A percentile compares a stretch with the other conserved stretches of the same genome.
phyloP scores from a whole-genome alignment of 2,888 invertebrate genomes.

The Mythimna pallens region DNA sequence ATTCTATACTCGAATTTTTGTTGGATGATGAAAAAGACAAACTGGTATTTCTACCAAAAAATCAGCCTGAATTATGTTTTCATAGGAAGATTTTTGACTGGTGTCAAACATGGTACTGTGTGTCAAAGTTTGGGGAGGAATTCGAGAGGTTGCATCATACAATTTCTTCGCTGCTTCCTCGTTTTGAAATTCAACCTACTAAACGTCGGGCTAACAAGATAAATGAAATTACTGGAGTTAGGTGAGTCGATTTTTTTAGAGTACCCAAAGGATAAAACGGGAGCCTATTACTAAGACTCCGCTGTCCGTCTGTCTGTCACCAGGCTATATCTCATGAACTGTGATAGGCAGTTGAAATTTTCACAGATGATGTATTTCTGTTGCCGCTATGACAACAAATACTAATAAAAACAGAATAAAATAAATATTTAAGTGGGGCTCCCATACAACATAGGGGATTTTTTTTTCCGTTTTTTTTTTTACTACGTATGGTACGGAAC shows the following conservation, averaged over 20 bases:
- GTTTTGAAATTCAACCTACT: not conserved
- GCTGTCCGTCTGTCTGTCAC: no score
- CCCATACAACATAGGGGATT: no score
- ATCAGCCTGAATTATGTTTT: not conserved
- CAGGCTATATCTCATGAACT: no score
- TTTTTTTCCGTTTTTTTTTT: no score
- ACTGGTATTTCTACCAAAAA: not conserved
- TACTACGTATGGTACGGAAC: no score
- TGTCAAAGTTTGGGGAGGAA: not conserved
- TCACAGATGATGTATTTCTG: no score
- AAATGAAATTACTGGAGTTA: conserved; percentile 1
- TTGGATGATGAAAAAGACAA: not conserved
- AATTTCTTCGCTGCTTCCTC: not conserved
- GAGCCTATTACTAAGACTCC: no score
- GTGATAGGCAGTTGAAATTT: no score
- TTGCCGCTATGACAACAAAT: no score
- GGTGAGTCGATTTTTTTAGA: conserved; percentile 10
- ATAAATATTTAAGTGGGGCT: no score
- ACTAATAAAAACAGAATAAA: no score
- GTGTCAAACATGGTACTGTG: not conserved
- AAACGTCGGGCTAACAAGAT: fast-evolving
- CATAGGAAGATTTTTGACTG: not conserved
- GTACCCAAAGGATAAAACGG: no score
- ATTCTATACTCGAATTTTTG: conserved; percentile 5
- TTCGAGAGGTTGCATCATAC: not conserved